Evolutionary conservation across 1,140 invertebrate species (phyloP), one percentile per base, ranked within the genome.

Genomic region (Brachionus angularis): DNA sequence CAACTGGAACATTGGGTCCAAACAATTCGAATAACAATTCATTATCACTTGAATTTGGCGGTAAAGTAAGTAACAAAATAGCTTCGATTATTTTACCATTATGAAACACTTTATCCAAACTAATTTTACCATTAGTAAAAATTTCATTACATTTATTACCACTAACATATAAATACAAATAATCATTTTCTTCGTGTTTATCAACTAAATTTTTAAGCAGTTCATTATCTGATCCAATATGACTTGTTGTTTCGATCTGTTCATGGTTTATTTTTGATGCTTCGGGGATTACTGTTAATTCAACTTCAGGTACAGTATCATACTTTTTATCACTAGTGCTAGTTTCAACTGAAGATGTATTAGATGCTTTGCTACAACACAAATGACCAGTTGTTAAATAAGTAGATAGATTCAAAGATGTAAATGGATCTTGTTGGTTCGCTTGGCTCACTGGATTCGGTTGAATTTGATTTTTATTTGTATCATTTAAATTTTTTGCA

Each of bases 121-220:
- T 14, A 33, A 67, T 67, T 67, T 50, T 46, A 2, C 62, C 42
- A n/a, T 50, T 39, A 18, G 42, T 50, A 36, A 67, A 67, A 23
- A 67, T 67, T 1, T 67, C 62, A 16, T 18, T 67, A 27, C 29
- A 67, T 29, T 46, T 27, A 25, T 7, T 23, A 21, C 47, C 47
- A 50, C 47, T 50, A 10, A 50, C 31, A 47, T 67, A 67, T 8
- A 47, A 47, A 33, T 67, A 67, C 42, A 67, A 67, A 67, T 67
- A 67, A 16, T 47, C 62, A 5, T 27, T 23, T 27, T 47, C 25
- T 2, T 42, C 39, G 39, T 10, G 39, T 16, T 10, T 42, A 16
- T 16, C 16, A 16, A 42, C 16, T 42, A 10, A 42, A 42, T 10
- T 42, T 10, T 16, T 42, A 10, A 42, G 16, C 39, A 16, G 10